Evolutionary conservation across 2,888 invertebrate genomes (phyloP).

Genomic region (Lomographa bimaculata): DNA sequence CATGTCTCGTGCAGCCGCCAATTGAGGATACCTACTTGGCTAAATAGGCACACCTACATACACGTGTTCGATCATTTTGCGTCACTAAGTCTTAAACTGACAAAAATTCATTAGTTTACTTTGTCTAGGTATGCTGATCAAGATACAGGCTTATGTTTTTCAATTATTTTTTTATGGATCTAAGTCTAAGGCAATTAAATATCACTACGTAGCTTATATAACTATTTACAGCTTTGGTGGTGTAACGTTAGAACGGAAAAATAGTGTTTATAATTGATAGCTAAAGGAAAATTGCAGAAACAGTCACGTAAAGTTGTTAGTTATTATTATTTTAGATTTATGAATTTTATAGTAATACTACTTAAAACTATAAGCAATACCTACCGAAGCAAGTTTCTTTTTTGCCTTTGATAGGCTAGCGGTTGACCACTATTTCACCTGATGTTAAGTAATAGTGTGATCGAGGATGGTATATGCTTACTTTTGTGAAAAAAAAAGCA

Average conservation of each 20-base stretch:
- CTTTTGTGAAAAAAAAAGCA: no score
- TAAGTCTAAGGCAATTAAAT: conserved; percentile 6
- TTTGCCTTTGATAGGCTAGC: no score
- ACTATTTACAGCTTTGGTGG: no score
- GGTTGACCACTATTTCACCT: no score
- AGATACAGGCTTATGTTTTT: conserved; percentile 14
- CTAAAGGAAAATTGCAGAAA: conserved; percentile 9
- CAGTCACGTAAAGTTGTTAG: neutral
- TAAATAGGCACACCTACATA: neutral
- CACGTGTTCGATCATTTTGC: conserved; percentile 13
- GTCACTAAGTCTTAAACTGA: conserved; percentile 5
- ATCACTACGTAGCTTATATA: neutral
- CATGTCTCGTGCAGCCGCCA: conserved; percentile 1
- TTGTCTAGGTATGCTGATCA: conserved; percentile 20
- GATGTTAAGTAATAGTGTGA: no score
- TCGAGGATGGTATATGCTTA: no score
- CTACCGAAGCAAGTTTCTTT: no score
- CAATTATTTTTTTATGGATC: conserved; percentile 17
- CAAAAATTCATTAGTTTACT: conserved; percentile 11
- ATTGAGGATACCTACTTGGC: neutral
- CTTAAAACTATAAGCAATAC: no score
- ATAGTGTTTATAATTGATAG: no score
- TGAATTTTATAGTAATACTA: no score
- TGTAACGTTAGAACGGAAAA: no score
- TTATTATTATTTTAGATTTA: no score